phyloP scores from a whole-genome alignment of 2,113 vertebrate genomes.

The Oncorhynchus keta region DNA sequence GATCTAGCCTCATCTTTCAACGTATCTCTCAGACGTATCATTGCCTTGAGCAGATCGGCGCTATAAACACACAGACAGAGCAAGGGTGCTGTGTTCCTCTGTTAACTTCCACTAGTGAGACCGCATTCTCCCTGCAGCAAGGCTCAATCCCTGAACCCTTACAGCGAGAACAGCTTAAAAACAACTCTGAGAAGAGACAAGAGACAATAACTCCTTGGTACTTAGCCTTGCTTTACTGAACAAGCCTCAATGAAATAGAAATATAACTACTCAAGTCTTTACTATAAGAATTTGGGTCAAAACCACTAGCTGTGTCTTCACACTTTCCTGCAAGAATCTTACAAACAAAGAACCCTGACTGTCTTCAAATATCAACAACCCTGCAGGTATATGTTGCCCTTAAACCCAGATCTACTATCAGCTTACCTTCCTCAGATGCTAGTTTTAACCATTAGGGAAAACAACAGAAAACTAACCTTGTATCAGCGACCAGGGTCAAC shows the following conservation, averaged over 20 bases:
- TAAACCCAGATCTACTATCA: no score
- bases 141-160: slow-evolving; percentile 46
- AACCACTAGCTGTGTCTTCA: background rate
- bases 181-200: slow-evolving; percentile 13
- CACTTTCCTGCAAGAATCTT: background rate
- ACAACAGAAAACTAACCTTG: no score
- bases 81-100: background rate
- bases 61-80: background rate
- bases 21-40: background rate
- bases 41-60: slow-evolving; percentile 10
- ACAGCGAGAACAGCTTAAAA: slow-evolving; percentile 50
- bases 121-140: slow-evolving; percentile 43
- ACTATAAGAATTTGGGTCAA: background rate
- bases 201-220: slow-evolving; percentile 27
- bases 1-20: background rate
- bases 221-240: slow-evolving; percentile 44
- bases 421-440: no score
- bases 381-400: no score
- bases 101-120: slow-evolving; percentile 30
- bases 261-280: no score
- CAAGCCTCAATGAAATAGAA: slow-evolving; percentile 33
- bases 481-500: no score
- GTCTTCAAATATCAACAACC: no score
- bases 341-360: no score
- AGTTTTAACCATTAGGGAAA: no score